These are phyloP conservation scores for Phyllostomus hastatus DNA, from an alignment of 2,113 vertebrate species.

Conservation along the genomic window DNA sequence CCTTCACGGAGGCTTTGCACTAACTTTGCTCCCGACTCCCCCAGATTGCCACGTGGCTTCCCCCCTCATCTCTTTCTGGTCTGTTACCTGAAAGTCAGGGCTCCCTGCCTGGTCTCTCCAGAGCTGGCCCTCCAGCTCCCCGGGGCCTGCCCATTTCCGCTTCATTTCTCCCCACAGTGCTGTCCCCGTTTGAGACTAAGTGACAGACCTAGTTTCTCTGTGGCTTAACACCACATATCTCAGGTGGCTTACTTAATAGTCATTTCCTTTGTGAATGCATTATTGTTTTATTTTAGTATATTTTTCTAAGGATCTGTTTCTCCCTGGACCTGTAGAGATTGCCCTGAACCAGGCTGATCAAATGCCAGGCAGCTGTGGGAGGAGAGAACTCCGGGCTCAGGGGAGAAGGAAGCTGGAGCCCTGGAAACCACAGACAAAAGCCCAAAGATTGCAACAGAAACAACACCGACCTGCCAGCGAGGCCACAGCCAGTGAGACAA, in stretches of 20 bases:
- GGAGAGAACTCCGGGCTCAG: not conserved
- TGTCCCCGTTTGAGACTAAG: not conserved
- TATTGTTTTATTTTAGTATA: slow-evolving; percentile 28
- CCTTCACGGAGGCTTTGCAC: not conserved
- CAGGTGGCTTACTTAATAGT: not conserved
- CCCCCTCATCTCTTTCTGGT: not conserved
- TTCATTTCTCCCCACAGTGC: not conserved
- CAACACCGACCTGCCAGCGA: accelerated
- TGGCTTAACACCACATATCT: not conserved
- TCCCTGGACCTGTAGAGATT: not conserved
- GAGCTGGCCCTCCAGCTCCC: not conserved
- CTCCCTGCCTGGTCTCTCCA: not conserved
- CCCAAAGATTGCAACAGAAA: not conserved
- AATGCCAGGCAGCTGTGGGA: not conserved
- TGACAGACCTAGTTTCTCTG: not conserved
- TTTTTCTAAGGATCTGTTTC: slow-evolving; percentile 6
- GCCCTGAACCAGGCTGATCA: slow-evolving; percentile 8
- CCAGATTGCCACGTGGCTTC: not conserved
- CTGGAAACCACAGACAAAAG: not conserved
- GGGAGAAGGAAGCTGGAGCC: slow-evolving; percentile 18
- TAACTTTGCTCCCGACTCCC: too few species aligned
- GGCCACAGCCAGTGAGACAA: not conserved
- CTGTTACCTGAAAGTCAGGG: not conserved
- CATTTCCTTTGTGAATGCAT: slow-evolving; percentile 29
- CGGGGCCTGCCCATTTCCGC: accelerated